A percentile compares a stretch with the other conserved stretches of the same genome.
Evolutionary conservation across 1,140 invertebrate species (phyloP).

Genomic region (Laodelphax striatellus): DNA sequence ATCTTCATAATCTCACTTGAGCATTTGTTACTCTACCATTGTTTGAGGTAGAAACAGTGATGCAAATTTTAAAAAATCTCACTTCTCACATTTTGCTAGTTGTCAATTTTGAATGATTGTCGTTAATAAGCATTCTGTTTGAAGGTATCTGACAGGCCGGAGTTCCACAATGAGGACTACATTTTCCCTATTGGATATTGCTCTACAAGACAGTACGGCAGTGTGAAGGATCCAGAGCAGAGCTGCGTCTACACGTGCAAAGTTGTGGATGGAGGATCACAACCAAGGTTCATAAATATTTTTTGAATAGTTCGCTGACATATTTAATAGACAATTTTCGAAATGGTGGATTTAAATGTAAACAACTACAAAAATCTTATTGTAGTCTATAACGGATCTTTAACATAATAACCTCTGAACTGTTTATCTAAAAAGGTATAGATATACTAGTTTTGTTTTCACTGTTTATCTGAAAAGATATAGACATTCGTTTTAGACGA

Average conservation of each 20-base stretch:
- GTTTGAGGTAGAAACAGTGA: background rate
- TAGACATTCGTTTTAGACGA: too few species aligned
- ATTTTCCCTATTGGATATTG: slow-evolving; percentile 74
- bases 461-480: too few species aligned
- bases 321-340: too few species aligned
- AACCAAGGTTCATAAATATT: slow-evolving; percentile 44
- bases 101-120: background rate
- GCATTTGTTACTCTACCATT: background rate
- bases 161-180: slow-evolving; percentile 58
- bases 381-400: too few species aligned
- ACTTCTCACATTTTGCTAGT: background rate
- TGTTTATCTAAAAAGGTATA: too few species aligned
- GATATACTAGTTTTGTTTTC: too few species aligned
- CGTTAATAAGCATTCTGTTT: background rate
- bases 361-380: too few species aligned
- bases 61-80: background rate
- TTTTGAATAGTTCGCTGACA: background rate
- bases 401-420: too few species aligned
- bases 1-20: too few species aligned
- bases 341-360: too few species aligned
- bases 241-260: slow-evolving; percentile 75
- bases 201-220: slow-evolving; percentile 64
- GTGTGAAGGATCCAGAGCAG: slow-evolving; percentile 51
- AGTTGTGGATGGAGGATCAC: slow-evolving; percentile 56
- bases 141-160: slow-evolving; percentile 44